Percentiles rank a stretch among this genome's conserved stretches.
Evolutionary conservation across 2,888 invertebrate genomes (phyloP).

Genomic region (Papilio gigon): DNA sequence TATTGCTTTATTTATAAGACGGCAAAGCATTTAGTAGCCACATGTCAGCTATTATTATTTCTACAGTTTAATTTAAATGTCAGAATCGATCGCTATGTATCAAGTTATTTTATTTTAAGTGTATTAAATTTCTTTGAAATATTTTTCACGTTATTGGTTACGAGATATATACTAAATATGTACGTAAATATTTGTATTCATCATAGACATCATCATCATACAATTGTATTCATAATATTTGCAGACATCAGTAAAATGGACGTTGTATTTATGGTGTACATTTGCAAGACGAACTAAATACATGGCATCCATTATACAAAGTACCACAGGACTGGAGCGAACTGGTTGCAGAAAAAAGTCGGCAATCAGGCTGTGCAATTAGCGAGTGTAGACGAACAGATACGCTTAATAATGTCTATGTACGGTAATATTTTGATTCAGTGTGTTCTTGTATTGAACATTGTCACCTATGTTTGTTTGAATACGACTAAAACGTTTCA

Average conservation of each 20-base stretch:
- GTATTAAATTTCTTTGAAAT: conserved; percentile 1
- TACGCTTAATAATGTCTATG: conserved; percentile 20
- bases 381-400: conserved; percentile 24
- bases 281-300: background rate
- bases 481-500: too few species aligned
- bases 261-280: conserved; percentile 12
- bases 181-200: too few species aligned
- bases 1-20: background rate
- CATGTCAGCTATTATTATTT: background rate
- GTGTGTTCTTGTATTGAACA: conserved; percentile 20
- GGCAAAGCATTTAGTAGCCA: conserved; percentile 1
- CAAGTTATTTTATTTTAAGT: background rate
- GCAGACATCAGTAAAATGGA: background rate
- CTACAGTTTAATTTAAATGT: background rate
- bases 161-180: too few species aligned
- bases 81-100: background rate
- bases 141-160: too few species aligned
- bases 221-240: too few species aligned
- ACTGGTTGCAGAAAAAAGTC: conserved; percentile 27
- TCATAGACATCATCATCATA: too few species aligned
- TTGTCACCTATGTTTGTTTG: conserved; percentile 2
- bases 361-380: conserved; percentile 27
- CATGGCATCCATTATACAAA: conserved; percentile 3
- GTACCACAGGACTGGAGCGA: conserved; percentile 13
- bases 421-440: conserved; percentile 32